Percentiles rank a stretch among this genome's conserved stretches.
These are phyloP conservation scores for Sepiola atlantica DNA, from an alignment of 2,888 invertebrate species.

Conservation along the genomic window DNA sequence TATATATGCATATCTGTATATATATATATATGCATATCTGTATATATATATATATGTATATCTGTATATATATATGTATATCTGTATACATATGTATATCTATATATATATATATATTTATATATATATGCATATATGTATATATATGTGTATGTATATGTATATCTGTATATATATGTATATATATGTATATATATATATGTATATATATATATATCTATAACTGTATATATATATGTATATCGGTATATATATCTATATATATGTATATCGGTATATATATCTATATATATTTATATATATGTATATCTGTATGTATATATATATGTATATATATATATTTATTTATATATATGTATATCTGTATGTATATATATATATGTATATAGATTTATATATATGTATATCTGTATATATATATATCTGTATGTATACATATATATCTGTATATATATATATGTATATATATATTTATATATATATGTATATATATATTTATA, in stretches of 20 bases:
- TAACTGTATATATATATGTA: neutral
- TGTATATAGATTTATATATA: too few relatives aligned
- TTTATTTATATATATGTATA: too few relatives aligned
- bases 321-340: too few relatives aligned
- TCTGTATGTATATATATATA: too few relatives aligned
- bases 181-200: neutral
- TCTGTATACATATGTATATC: neutral
- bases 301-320: too few relatives aligned
- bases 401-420: too few relatives aligned
- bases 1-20: neutral
- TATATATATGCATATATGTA: neutral
- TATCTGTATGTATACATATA: too few relatives aligned
- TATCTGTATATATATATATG: too few relatives aligned
- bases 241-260: neutral
- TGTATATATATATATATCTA: neutral
- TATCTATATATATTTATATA: too few relatives aligned
- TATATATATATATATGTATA: neutral
- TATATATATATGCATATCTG: neutral
- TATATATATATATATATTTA: neutral
- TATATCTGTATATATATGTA: neutral
- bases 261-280: neutral
- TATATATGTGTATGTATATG: neutral
- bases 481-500: too few relatives aligned
- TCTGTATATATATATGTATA: neutral
- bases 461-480: too few relatives aligned